Evolutionary conservation across 1,140 invertebrate genomes (phyloP).

Genomic region (Galendromus occidentalis): DNA sequence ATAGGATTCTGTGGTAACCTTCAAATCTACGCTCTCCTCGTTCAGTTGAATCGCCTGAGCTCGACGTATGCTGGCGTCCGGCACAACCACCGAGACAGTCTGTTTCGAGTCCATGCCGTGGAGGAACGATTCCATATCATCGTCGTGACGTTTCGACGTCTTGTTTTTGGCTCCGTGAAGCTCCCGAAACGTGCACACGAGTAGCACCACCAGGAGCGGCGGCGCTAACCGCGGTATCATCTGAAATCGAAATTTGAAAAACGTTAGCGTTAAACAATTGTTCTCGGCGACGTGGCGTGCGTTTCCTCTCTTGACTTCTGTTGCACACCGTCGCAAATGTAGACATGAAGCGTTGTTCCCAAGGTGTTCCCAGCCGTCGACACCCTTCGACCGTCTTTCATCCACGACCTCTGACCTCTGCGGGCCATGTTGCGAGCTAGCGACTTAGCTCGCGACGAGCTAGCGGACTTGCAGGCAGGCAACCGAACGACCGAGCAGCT

Average conservation of each 20-base stretch:
- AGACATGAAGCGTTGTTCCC: too few species aligned
- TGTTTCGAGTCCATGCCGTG: constrained; percentile 9
- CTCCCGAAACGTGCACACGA: neutral
- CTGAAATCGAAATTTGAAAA: neutral
- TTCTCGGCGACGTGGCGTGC: too few species aligned
- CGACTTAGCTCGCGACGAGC: too few species aligned
- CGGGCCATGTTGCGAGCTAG: too few species aligned
- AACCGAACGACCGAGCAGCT: too few species aligned
- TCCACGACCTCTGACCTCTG: too few species aligned
- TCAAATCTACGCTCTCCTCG: neutral
- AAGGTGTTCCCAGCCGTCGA: too few species aligned
- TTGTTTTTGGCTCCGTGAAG: neutral
- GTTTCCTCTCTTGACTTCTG: too few species aligned
- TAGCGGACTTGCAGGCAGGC: too few species aligned
- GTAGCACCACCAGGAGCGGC: constrained; percentile 7
- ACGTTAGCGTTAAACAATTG: too few species aligned
- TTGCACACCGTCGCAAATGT: too few species aligned
- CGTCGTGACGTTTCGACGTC: neutral
- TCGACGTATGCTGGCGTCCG: neutral
- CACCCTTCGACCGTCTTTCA: too few species aligned
- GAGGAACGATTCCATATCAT: neutral
- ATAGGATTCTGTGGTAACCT: neutral
- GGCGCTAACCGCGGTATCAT: constrained; percentile 11
- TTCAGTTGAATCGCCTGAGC: neutral
- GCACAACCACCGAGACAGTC: neutral